A percentile compares a stretch with the other conserved stretches of the same genome.
Conservation (phyloP, 2,888 invertebrate species). For the Dicroscelio sp. region DNA sequence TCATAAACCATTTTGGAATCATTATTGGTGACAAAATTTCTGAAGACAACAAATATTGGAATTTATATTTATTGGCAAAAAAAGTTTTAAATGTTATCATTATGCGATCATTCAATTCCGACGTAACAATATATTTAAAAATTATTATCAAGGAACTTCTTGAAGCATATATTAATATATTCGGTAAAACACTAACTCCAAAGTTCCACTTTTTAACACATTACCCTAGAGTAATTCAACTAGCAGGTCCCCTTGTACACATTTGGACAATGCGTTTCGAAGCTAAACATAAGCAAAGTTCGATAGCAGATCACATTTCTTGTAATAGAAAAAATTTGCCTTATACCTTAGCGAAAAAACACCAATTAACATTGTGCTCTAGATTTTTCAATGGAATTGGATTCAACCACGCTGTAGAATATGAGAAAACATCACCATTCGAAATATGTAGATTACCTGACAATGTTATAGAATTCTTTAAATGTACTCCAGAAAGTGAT, state of each 20-base stretch:
- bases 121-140: slow-evolving; percentile 9
- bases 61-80: slow-evolving; percentile 17
- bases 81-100: slow-evolving; percentile 16
- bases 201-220: slow-evolving; percentile 30
- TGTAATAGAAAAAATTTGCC: slow-evolving; percentile 49
- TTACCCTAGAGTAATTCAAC: slow-evolving; percentile 32
- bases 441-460: too few relatives aligned
- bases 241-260: slow-evolving; percentile 30
- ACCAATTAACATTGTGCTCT: too few relatives aligned
- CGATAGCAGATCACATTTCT: not conserved
- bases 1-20: slow-evolving; percentile 38
- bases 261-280: slow-evolving; percentile 66
- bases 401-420: too few relatives aligned
- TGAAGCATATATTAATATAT: slow-evolving; percentile 39
- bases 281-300: slow-evolving; percentile 48
- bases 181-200: slow-evolving; percentile 5
- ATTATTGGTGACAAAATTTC: slow-evolving; percentile 47
- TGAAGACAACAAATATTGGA: slow-evolving; percentile 15
- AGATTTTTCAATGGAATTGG: too few relatives aligned
- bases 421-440: too few relatives aligned
- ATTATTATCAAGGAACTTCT: slow-evolving; percentile 23
- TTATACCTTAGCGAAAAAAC: slow-evolving; percentile 45
- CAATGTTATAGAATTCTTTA: too few relatives aligned
- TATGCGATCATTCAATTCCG: slow-evolving; percentile 21
- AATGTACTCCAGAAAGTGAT: too few relatives aligned